Evolutionary conservation across 2,888 invertebrate genomes (phyloP).

Genomic region (Ptilodon capucinus): DNA sequence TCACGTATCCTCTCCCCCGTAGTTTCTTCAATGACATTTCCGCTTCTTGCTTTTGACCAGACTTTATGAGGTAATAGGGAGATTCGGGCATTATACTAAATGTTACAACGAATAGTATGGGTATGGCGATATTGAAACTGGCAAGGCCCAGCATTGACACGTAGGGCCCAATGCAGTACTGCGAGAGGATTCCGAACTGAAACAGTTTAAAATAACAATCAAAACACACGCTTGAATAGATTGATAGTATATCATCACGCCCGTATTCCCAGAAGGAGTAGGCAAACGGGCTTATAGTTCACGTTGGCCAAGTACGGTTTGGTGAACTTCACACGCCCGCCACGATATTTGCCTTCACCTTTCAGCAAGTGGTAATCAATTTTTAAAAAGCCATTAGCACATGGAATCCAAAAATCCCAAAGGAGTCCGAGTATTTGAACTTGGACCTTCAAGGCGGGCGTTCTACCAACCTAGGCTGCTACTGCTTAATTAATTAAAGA

Average conservation of each 20-base stretch:
- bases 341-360: too few species aligned
- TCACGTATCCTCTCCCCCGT: slow-evolving; percentile 78
- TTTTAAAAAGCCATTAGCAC: too few species aligned
- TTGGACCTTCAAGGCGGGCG: too few species aligned
- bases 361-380: too few species aligned
- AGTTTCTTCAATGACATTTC: slow-evolving; percentile 80
- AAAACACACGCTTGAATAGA: not conserved
- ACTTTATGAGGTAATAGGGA: slow-evolving; percentile 82
- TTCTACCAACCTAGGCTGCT: too few species aligned
- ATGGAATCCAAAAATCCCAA: too few species aligned
- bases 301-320: too few species aligned
- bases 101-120: slow-evolving; percentile 79
- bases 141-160: slow-evolving; percentile 81
- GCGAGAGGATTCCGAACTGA: slow-evolving; percentile 82
- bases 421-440: too few species aligned
- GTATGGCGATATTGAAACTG: slow-evolving; percentile 79
- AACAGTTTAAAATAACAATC: slow-evolving; percentile 35
- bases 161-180: slow-evolving; percentile 83
- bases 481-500: not conserved
- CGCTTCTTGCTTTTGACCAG: slow-evolving; percentile 76
- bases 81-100: slow-evolving; percentile 86
- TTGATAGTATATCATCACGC: too few species aligned
- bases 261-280: too few species aligned
- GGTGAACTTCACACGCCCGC: too few species aligned
- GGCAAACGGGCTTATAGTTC: too few species aligned